phyloP scores from a whole-genome alignment of 1,140 invertebrate species.

The Probaryconus sp. region DNA sequence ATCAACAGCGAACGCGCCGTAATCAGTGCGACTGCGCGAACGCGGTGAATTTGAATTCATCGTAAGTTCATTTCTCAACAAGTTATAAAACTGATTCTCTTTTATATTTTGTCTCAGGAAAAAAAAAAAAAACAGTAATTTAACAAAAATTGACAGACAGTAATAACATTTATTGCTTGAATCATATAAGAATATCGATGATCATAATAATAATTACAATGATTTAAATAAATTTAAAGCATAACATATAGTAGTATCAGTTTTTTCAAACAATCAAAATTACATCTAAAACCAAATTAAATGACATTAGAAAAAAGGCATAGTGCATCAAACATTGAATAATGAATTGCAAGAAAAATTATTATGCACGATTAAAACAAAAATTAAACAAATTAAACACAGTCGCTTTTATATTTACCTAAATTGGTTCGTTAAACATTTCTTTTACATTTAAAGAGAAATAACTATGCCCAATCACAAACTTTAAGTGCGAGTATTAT shows the following conservation, averaged over 20 bases:
- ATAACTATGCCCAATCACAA: slow-evolving; percentile 25
- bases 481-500: background rate
- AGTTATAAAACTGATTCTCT: background rate
- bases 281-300: slow-evolving; percentile 32
- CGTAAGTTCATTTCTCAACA: no score
- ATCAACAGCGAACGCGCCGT: no score
- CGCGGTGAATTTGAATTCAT: no score
- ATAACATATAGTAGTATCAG: slow-evolving; percentile 10
- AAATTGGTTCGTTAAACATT: no score
- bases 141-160: slow-evolving; percentile 27
- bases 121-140: background rate
- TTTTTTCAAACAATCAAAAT: slow-evolving; percentile 8
- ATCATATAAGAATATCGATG: slow-evolving; percentile 70
- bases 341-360: background rate
- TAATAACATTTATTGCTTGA: slow-evolving; percentile 68
- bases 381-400: slow-evolving; percentile 3
- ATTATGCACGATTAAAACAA: background rate
- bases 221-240: slow-evolving; percentile 31
- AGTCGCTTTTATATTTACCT: no score
- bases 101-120: background rate
- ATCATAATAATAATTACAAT: slow-evolving; percentile 53
- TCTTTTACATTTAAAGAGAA: background rate
- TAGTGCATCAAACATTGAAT: slow-evolving; percentile 6
- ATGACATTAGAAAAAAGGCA: slow-evolving; percentile 21
- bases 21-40: no score